These are phyloP conservation scores for Ptychobarbus kaznakovi DNA, from an alignment of 2,797 vertebrate genomes.

Conservation along the genomic window DNA sequence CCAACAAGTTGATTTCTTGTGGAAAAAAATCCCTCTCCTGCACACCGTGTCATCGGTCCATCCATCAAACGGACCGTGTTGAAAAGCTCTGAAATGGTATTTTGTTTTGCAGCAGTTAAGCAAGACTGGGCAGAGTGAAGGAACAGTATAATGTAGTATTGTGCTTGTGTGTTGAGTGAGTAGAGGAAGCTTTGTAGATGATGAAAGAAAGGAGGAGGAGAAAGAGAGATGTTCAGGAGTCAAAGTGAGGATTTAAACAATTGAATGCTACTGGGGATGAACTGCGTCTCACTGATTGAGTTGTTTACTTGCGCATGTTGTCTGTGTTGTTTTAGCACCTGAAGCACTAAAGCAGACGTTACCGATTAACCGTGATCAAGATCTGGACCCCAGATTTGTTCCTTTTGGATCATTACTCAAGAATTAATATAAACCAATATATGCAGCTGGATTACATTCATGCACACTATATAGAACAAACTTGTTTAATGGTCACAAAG, in stretches of 20 bases:
- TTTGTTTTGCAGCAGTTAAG: slow-evolving; percentile 60
- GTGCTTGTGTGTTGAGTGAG: slow-evolving; percentile 55
- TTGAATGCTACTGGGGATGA: slow-evolving; percentile 10
- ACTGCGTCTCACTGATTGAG: not conserved
- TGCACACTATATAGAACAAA: not conserved
- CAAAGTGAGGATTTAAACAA: not conserved
- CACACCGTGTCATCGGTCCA: slow-evolving; percentile 47
- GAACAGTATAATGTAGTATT: slow-evolving; percentile 48
- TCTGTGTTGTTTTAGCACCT: not conserved
- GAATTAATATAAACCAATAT: not conserved
- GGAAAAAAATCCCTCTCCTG: slow-evolving; percentile 28
- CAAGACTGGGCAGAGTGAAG: slow-evolving; percentile 55
- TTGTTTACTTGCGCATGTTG: not conserved
- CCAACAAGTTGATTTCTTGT: slow-evolving; percentile 41
- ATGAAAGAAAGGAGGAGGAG: slow-evolving; percentile 3
- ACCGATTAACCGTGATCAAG: not conserved
- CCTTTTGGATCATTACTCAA: not conserved
- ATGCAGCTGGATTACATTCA: not conserved
- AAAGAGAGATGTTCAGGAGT: not conserved
- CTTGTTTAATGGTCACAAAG: not conserved
- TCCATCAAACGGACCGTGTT: slow-evolving; percentile 56
- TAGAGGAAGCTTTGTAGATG: slow-evolving; percentile 17
- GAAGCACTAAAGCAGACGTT: not conserved
- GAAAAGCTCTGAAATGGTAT: slow-evolving; percentile 57
- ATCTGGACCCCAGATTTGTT: not conserved